These are phyloP conservation scores for Chironomus tepperi DNA, from an alignment of 1,140 invertebrate genomes.

Conservation along the genomic window DNA sequence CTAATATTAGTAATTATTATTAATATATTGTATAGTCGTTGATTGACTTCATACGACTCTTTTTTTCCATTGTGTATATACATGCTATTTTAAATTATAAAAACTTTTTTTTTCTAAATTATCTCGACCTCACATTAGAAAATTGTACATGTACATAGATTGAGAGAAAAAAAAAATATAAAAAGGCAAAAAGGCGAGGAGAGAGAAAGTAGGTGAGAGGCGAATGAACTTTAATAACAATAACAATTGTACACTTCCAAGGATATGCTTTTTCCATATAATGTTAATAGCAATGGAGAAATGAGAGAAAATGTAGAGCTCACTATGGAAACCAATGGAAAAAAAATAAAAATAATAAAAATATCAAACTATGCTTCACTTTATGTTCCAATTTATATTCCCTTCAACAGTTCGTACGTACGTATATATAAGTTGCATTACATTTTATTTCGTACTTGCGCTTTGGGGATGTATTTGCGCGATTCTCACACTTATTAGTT, in stretches of 20 bases:
- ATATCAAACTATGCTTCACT: conserved; percentile 5
- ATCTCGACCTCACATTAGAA: conserved; percentile 12
- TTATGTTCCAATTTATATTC: background rate
- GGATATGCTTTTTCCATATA: background rate
- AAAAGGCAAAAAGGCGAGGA: background rate
- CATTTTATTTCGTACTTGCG: conserved; percentile 3
- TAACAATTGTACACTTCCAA: conserved; percentile 13
- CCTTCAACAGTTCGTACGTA: background rate
- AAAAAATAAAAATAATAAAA: background rate
- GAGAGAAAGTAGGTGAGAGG: conserved; percentile 10
- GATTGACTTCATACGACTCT: too few species aligned
- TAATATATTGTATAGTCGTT: too few species aligned
- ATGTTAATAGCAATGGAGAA: too few species aligned
- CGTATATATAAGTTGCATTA: background rate
- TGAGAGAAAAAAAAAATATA: background rate
- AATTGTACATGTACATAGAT: background rate
- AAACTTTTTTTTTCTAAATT: background rate
- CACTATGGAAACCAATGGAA: background rate
- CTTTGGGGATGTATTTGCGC: background rate
- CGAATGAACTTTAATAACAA: conserved; percentile 8
- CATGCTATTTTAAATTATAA: too few species aligned
- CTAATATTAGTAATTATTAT: too few species aligned
- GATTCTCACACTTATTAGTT: background rate
- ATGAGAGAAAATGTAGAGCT: background rate
- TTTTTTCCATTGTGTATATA: too few species aligned